Evolutionary conservation across 2,113 vertebrate species (phyloP).

Genomic region (Gnathonemus longibarbis): DNA sequence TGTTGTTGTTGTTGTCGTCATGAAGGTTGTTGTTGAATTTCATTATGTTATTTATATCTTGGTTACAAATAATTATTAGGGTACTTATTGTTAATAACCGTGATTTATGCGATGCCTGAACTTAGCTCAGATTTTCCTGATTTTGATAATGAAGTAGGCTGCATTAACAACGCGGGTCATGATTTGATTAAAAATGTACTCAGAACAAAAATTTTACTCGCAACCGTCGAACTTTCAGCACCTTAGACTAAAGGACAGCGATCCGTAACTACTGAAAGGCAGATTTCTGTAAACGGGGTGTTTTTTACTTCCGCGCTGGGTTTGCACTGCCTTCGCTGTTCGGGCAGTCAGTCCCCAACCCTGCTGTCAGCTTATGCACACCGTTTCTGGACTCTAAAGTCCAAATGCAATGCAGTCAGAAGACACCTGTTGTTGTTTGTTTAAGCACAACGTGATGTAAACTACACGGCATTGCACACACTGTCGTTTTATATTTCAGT

Average conservation of each 20-base stretch:
- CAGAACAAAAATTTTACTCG: not conserved
- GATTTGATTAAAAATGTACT: not conserved
- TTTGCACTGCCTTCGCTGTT: not conserved
- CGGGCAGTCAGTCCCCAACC: not conserved
- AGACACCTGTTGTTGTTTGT: slow-evolving; percentile 52
- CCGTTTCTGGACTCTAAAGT: not conserved
- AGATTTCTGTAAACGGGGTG: not conserved
- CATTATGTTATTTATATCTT: not conserved
- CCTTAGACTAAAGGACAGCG: slow-evolving; percentile 9
- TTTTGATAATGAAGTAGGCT: not conserved
- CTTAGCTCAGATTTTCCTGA: not conserved
- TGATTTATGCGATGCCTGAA: not conserved
- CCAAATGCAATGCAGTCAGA: slow-evolving; percentile 27
- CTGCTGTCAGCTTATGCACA: not conserved
- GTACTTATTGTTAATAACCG: not conserved
- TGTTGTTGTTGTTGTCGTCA: not conserved
- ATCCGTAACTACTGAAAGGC: not conserved
- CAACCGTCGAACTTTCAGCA: not conserved
- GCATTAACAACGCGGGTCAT: not conserved
- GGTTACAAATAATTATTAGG: not conserved
- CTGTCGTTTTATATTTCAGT: slow-evolving; percentile 16
- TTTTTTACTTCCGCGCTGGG: not conserved
- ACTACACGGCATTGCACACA: not conserved
- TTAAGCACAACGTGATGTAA: slow-evolving; percentile 10
- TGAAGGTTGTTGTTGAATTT: not conserved